Evolutionary conservation across 2,797 vertebrate species (phyloP), one percentile per base, ranked within the genome.

Genomic region (Alosa sapidissima): DNA sequence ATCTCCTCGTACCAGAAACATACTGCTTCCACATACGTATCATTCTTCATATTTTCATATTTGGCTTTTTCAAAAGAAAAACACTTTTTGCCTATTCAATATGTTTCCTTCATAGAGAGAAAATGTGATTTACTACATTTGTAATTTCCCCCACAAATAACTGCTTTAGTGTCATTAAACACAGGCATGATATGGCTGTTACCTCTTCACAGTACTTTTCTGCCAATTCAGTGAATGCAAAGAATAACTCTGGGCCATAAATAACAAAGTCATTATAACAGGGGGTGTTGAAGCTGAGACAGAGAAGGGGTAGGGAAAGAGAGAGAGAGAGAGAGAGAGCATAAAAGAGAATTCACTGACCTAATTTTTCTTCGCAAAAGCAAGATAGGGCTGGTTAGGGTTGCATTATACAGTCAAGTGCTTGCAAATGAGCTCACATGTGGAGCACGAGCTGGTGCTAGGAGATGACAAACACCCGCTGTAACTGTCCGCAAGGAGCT

Each of bases 361-460:
- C 89, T 86, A 88, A 90, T 90, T 90, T 88, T 83, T 83, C 84
- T 88, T 83, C 47, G 88, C 87, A 85, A 52, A 49, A 72, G 83
- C 81, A 62, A 78, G 86, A 82, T 89, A 88, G 81, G 82, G 86
- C 83, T 88, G 86, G 87, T 85, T 87, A 81, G 72, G 86, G 85
- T 62, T 72, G 81, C 87, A 89, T 89, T 87, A 90, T 81, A 85
- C 81, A 87, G 86, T 88, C 82, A 82, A 87, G 85, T 51, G 82
- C 49, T 85, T 90, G 86, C 78, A 90, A 88, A 88, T 89, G 49
- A 88, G 87, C 78, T 41, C 82, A 47, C 83, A 83, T 85, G 85
- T 84, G 81, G 14, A 24, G 11, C 72, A 7, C 21, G 51, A 60
- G 62, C 14, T 55, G 85, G 60, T 83, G 45, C 81, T 7, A 78